Base-by-base conservation (phyloP, 30 jellyfish, hydroid and myxozoan genomes). In the Pseudorhiza aurosa region DNA sequence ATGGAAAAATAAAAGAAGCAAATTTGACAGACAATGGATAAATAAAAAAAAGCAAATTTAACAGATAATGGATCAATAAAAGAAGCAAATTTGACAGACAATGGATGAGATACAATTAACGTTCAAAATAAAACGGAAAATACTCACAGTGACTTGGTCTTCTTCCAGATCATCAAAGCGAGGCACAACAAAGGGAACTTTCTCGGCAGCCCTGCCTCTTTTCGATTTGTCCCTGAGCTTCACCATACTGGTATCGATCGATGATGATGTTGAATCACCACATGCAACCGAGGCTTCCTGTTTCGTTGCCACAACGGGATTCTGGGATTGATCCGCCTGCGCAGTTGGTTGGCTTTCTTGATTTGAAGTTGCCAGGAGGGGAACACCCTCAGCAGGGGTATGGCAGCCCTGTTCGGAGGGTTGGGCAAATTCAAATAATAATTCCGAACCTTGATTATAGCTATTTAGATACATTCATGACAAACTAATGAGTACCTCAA, bases 361-460 rank as follows among this genome's bases (percentile, higher is more conserved):
- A 27, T 57, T 11, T 45, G 80, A 62, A 22, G 76, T 40, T 42
- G 77, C n/a, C 21, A 77, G 88, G 37, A 89, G 42, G 5, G 81
- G 78, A 4, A 85, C 97, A 43, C 93, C 79, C 51, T 89, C 97
- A 0, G 89, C 89, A 0, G 97, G 97, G 1, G 97, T 89, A 26
- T 89, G 97, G 83, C 87, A 82, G 15, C 97, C 97, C 97, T 89
- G 76, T n/a, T 17, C n/a, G n/a, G n/a, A n/a, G n/a, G 24, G 31
- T 15, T 8, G 15, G 15, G n/a, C n/a, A n/a, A n/a, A n/a, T n/a
- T n/a, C n/a, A n/a, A n/a, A n/a, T n/a, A n/a, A n/a, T n/a, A n/a
- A n/a, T n/a, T n/a, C n/a, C n/a, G n/a, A n/a, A n/a, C n/a, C n/a
- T n/a, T n/a, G n/a, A n/a, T n/a, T n/a, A n/a, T n/a, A n/a, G n/a